phyloP scores from a whole-genome alignment of 2,797 vertebrate genomes.

The Rhincodon typus region DNA sequence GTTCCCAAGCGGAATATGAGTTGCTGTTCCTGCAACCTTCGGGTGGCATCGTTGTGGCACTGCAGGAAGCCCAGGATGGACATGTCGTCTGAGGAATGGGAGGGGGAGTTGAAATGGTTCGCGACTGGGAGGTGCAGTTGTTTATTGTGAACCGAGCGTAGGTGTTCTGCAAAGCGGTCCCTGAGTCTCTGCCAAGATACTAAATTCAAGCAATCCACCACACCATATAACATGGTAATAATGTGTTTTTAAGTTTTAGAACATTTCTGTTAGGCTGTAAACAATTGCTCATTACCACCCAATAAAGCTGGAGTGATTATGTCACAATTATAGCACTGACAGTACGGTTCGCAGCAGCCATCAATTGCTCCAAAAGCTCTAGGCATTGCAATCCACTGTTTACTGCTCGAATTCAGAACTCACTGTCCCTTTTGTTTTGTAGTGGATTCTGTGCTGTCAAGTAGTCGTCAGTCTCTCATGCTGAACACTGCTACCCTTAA shows the following conservation, averaged over 20 bases:
- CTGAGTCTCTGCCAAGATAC: not conserved
- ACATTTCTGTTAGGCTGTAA: not conserved
- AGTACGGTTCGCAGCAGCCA: not conserved
- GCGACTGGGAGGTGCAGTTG: too few species aligned
- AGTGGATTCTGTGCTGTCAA: not conserved
- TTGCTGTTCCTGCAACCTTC: too few species aligned
- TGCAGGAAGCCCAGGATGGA: too few species aligned
- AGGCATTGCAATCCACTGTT: not conserved
- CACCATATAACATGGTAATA: not conserved
- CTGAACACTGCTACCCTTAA: not conserved
- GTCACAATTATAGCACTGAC: not conserved
- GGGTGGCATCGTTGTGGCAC: too few species aligned
- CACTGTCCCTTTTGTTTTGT: not conserved
- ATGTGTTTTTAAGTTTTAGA: not conserved
- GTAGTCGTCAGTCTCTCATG: not conserved
- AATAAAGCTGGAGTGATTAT: not conserved
- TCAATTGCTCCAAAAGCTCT: not conserved
- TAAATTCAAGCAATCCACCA: not conserved
- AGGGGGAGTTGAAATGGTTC: too few species aligned
- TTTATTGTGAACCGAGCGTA: too few species aligned
- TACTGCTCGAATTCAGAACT: not conserved
- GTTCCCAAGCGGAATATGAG: too few species aligned
- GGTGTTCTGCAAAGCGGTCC: too few species aligned
- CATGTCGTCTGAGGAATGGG: too few species aligned
- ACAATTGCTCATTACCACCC: not conserved